Percentiles rank a stretch among this genome's conserved stretches.
phyloP scores from a whole-genome alignment of 1,140 invertebrate genomes.

The Geopemphigus sp. region DNA sequence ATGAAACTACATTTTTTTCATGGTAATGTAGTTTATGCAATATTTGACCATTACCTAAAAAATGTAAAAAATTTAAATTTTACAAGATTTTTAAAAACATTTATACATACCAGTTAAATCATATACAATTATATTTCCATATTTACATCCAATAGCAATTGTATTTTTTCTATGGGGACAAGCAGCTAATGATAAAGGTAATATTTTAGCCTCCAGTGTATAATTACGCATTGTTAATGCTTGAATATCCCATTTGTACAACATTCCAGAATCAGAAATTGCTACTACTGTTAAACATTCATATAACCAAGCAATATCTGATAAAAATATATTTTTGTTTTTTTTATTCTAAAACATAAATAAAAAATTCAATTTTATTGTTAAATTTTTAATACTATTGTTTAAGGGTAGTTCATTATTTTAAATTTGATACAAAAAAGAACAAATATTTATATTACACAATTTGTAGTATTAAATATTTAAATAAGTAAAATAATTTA shows the following conservation, averaged over 20 bases:
- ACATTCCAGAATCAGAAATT: slow-evolving; percentile 57
- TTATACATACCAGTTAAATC: slow-evolving; percentile 59
- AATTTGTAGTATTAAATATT: too few relatives aligned
- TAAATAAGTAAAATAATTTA: too few relatives aligned
- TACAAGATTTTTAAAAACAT: not conserved
- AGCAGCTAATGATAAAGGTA: slow-evolving; percentile 60
- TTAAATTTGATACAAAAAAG: too few relatives aligned
- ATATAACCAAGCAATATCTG: slow-evolving; percentile 57
- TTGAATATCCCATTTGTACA: slow-evolving; percentile 61
- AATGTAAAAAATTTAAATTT: slow-evolving; percentile 51
- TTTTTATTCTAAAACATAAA: slow-evolving; percentile 30
- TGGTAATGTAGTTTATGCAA: slow-evolving; percentile 69
- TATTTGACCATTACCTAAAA: slow-evolving; percentile 60
- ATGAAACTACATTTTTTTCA: slow-evolving; percentile 66
- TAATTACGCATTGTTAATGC: slow-evolving; percentile 59
- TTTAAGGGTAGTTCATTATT: too few relatives aligned
- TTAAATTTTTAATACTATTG: not conserved
- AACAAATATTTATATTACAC: too few relatives aligned
- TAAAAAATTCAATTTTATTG: not conserved
- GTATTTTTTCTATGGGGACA: slow-evolving; percentile 64
- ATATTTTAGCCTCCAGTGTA: slow-evolving; percentile 59
- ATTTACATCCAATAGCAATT: slow-evolving; percentile 67
- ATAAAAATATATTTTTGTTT: slow-evolving; percentile 18
- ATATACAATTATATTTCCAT: slow-evolving; percentile 64
- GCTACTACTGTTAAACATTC: slow-evolving; percentile 62